phyloP scores from a whole-genome alignment of 2,113 vertebrate genomes.

The Garra rufa region DNA sequence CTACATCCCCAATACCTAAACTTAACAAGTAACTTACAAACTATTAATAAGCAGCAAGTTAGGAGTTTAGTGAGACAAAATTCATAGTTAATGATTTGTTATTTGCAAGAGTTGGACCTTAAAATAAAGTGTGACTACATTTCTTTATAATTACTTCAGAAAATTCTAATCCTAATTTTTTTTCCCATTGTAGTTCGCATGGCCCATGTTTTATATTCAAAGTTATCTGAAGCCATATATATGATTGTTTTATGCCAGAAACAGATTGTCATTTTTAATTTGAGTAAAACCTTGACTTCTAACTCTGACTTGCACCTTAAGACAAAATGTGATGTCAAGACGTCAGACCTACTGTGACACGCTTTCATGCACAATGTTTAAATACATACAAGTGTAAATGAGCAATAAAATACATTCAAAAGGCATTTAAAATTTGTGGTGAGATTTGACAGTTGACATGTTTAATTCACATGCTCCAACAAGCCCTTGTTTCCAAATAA shows the following conservation, averaged over 20 bases:
- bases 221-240: neutral
- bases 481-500: neutral
- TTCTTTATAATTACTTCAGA: too few species aligned
- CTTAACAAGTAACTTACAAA: too few species aligned
- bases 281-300: neutral
- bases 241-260: neutral
- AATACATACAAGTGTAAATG: neutral
- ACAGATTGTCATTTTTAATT: neutral
- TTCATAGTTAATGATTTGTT: too few species aligned
- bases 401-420: neutral
- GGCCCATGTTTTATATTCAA: neutral
- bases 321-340: neutral
- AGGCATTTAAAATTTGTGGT: neutral
- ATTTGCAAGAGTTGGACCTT: too few species aligned
- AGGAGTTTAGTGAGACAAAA: too few species aligned
- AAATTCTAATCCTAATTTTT: too few species aligned
- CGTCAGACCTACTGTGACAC: neutral
- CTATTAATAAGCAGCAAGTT: too few species aligned
- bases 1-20: too few species aligned
- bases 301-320: neutral
- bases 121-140: too few species aligned
- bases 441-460: neutral
- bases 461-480: slow-evolving; percentile 2
- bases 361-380: neutral
- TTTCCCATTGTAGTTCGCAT: too few species aligned